A percentile compares a stretch with the other conserved stretches of the same genome.
These are phyloP conservation scores for Scleropages formosus DNA, from an alignment of 2,797 vertebrate species.

Conservation along the genomic window DNA sequence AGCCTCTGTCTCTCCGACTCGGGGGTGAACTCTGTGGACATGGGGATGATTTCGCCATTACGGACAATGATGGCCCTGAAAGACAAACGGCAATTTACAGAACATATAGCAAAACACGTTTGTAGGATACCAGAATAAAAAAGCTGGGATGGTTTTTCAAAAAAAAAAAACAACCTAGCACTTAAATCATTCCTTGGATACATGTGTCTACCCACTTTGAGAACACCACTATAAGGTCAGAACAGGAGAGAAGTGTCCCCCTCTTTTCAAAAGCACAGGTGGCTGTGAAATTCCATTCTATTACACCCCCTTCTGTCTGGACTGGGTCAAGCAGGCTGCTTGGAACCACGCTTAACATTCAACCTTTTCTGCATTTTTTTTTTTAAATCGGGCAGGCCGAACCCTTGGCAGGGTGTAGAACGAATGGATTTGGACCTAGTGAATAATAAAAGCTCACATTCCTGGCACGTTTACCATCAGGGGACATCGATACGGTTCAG, in stretches of 20 bases:
- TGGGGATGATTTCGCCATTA: constrained; percentile 84
- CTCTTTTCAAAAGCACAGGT: background rate
- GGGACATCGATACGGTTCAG: too few species aligned
- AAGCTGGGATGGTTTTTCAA: too few species aligned
- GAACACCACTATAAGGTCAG: background rate
- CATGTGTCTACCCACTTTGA: background rate
- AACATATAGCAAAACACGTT: too few species aligned
- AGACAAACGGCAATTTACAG: constrained; percentile 34
- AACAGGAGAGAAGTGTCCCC: background rate
- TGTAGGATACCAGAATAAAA: background rate
- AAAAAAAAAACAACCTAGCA: background rate
- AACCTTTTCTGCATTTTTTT: too few species aligned
- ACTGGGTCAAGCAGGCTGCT: too few species aligned
- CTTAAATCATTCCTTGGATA: background rate
- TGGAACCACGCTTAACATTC: too few species aligned
- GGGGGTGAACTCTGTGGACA: constrained; percentile 97
- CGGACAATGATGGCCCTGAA: constrained; percentile 91
- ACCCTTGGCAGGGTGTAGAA: too few species aligned
- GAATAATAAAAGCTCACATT: too few species aligned
- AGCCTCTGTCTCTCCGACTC: constrained; percentile 93
- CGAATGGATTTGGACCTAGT: too few species aligned
- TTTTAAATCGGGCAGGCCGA: too few species aligned
- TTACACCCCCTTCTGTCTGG: background rate
- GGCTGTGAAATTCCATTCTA: constrained; percentile 1
- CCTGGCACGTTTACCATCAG: too few species aligned